Conservation (phyloP, 1,140 invertebrate genomes). For the Zaprionus ornatus region DNA sequence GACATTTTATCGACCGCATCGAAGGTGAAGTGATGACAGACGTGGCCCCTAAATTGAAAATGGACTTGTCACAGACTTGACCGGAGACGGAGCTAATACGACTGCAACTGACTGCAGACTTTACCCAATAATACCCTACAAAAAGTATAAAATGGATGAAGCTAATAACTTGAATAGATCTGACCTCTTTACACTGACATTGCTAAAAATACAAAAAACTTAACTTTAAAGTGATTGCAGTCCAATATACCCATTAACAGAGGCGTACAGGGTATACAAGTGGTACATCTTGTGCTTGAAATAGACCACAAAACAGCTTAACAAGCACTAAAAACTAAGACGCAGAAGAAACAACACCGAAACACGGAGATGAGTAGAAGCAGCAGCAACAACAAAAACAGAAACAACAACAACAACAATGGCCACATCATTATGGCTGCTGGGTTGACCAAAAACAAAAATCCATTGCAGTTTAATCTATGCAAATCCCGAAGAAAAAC, state of each 20-base stretch:
- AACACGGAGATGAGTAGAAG: slow-evolving; percentile 19
- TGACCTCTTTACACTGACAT: not conserved
- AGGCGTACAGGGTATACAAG: slow-evolving; percentile 9
- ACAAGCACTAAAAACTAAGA: slow-evolving; percentile 62
- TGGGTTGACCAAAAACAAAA: slow-evolving; percentile 39
- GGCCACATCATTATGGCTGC: slow-evolving; percentile 41
- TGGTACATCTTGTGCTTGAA: slow-evolving; percentile 20
- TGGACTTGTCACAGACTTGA: slow-evolving; percentile 25
- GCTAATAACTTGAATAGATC: not conserved
- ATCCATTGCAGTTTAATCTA: slow-evolving; percentile 72
- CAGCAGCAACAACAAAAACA: slow-evolving; percentile 15
- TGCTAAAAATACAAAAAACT: not conserved
- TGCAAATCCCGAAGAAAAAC: slow-evolving; percentile 76
- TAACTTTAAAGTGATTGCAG: not conserved
- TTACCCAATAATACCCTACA: not conserved
- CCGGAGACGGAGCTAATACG: slow-evolving; percentile 30
- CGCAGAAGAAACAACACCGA: slow-evolving; percentile 30
- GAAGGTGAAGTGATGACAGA: slow-evolving; percentile 43
- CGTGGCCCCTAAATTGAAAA: slow-evolving; percentile 36
- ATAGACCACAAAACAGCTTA: slow-evolving; percentile 44
- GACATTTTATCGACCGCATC: slow-evolving; percentile 56
- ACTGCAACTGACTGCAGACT: not conserved
- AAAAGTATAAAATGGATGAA: not conserved
- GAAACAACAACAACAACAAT: slow-evolving; percentile 42
- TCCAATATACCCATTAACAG: not conserved